These are phyloP conservation scores for Hydrolagus affinis DNA, from an alignment of 2,113 vertebrate species.

Conservation along the genomic window DNA sequence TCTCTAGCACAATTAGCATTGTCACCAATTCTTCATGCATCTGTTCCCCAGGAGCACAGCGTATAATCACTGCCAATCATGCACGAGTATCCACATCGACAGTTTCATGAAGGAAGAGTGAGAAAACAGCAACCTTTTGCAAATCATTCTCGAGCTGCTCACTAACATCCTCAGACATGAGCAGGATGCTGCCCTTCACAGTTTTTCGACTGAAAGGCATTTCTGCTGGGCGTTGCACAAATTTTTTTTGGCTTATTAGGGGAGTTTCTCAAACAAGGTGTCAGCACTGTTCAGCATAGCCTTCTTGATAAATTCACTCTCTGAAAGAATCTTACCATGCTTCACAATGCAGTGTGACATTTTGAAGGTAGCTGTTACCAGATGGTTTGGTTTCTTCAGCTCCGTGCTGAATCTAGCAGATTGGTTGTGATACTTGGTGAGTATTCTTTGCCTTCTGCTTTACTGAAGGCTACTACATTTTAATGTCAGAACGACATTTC, in stretches of 20 bases:
- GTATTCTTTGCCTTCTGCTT: too few species aligned
- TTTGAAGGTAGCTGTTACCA: constrained; percentile 31
- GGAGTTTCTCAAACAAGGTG: not conserved
- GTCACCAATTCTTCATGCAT: constrained; percentile 34
- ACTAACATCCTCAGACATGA: constrained; percentile 27
- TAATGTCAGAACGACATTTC: not conserved
- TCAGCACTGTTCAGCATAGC: not conserved
- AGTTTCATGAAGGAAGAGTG: not conserved
- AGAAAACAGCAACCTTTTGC: constrained; percentile 21
- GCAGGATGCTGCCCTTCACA: constrained; percentile 11
- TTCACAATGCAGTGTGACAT: constrained; percentile 30
- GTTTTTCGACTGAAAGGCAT: not conserved
- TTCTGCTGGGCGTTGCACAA: not conserved
- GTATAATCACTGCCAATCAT: constrained; percentile 28
- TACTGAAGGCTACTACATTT: too few species aligned
- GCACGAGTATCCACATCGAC: constrained; percentile 1
- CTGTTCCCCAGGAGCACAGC: constrained; percentile 33
- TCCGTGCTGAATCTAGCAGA: too few species aligned
- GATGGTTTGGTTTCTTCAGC: constrained; percentile 34
- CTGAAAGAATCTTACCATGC: constrained; percentile 31
- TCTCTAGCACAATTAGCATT: constrained; percentile 29
- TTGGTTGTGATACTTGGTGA: too few species aligned
- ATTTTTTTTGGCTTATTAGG: not conserved
- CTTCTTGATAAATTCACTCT: constrained; percentile 28
- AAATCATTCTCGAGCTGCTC: constrained; percentile 32